Conservation (phyloP, 2,113 vertebrate genomes). For the Tragelaphus strepsiceros region DNA sequence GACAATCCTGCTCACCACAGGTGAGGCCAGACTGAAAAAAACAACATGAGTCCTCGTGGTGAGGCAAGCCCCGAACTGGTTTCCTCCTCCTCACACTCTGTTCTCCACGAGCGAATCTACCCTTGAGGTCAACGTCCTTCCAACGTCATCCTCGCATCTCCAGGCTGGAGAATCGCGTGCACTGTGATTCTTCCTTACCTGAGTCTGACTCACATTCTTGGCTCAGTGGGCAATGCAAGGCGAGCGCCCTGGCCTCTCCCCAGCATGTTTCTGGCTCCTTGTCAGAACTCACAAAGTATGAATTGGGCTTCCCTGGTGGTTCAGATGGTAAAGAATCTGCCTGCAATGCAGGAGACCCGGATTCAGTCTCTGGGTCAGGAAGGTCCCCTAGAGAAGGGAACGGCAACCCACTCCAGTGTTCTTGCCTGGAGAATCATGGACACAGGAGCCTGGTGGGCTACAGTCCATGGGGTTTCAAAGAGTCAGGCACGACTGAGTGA, state of each 20-base stretch:
- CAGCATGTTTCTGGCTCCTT: neutral
- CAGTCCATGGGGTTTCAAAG: neutral
- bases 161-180: fast-evolving
- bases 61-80: fast-evolving
- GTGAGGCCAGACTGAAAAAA: neutral
- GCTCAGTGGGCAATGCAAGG: neutral
- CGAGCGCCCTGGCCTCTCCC: neutral
- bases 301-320: neutral
- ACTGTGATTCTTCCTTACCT: neutral
- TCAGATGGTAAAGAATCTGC: neutral
- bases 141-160: neutral
- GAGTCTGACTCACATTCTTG: neutral
- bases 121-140: neutral
- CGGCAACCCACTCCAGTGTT: neutral
- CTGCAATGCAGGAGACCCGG: neutral
- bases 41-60: fast-evolving
- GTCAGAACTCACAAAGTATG: neutral
- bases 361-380: neutral
- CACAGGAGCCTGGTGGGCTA: neutral
- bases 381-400: neutral
- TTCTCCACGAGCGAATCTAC: fast-evolving
- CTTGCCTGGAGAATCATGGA: neutral
- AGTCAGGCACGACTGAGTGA: neutral
- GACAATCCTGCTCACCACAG: fast-evolving
- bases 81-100: neutral